phyloP scores from a whole-genome alignment of 2,888 invertebrate genomes.

The Callimorpha dominula region DNA sequence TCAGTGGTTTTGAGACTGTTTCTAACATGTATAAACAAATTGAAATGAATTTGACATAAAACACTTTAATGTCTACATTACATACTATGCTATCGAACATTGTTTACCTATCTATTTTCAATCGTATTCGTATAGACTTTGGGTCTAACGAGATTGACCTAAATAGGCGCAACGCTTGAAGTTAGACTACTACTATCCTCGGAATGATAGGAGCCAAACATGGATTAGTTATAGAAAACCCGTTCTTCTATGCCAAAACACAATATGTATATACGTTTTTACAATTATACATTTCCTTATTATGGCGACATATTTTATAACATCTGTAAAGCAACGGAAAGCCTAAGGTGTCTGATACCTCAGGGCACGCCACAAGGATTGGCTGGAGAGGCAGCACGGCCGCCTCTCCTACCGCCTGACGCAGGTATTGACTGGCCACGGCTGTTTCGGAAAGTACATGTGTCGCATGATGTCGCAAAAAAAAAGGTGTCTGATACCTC shows the following conservation, averaged over 20 bases:
- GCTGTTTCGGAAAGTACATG: too few relatives aligned
- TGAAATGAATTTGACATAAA: neutral
- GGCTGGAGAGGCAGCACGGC: too few relatives aligned
- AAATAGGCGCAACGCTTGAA: neutral
- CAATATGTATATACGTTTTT: neutral
- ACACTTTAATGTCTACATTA: neutral
- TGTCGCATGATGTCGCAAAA: too few relatives aligned
- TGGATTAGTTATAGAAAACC: neutral
- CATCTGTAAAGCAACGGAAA: too few relatives aligned
- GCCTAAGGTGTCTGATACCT: too few relatives aligned
- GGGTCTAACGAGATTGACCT: neutral
- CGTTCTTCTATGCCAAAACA: neutral
- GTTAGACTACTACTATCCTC: neutral
- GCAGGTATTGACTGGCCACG: too few relatives aligned
- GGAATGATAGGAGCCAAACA: neutral
- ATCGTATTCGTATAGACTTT: neutral
- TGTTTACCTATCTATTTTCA: neutral
- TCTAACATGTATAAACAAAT: neutral
- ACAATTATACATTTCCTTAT: neutral
- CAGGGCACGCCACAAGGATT: too few relatives aligned
- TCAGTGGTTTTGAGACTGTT: too few relatives aligned
- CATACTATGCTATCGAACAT: neutral
- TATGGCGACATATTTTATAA: neutral
- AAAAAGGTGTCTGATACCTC: too few relatives aligned
- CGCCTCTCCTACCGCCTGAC: too few relatives aligned